A percentile compares a stretch with the other conserved stretches of the same genome.
These are phyloP conservation scores for Crotalus tigris DNA, from an alignment of 2,113 vertebrate genomes.

Conservation along the genomic window DNA sequence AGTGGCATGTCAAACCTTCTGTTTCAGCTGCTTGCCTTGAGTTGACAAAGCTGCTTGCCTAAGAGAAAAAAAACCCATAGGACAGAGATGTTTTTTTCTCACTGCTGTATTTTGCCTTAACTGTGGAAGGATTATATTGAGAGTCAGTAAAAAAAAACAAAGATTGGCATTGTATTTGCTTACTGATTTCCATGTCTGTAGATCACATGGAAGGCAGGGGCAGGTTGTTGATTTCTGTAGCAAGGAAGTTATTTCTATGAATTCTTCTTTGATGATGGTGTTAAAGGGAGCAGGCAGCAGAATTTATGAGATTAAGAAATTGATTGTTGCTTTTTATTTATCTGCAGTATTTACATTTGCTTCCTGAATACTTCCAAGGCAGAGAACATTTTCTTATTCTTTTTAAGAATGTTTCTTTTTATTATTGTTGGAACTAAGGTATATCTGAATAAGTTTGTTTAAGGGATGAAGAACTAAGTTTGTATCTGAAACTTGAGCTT, in stretches of 20 bases:
- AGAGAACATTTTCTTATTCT: background rate
- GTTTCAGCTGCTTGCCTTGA: background rate
- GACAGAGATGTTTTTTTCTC: background rate
- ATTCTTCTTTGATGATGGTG: conserved; percentile 59
- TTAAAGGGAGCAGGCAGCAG: conserved; percentile 50
- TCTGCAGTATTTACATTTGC: background rate
- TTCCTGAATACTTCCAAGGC: background rate
- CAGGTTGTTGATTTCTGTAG: conserved; percentile 53
- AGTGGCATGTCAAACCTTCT: background rate
- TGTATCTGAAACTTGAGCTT: background rate
- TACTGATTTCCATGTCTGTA: conserved; percentile 6
- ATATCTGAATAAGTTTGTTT: background rate
- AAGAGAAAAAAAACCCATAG: background rate
- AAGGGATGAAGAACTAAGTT: background rate
- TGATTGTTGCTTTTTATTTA: background rate
- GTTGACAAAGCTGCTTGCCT: background rate
- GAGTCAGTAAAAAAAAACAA: background rate
- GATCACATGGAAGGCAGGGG: conserved; percentile 15
- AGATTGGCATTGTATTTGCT: background rate
- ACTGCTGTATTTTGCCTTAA: background rate
- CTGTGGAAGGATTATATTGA: background rate
- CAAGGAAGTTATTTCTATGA: conserved; percentile 54
- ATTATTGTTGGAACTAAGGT: background rate
- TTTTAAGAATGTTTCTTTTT: background rate
- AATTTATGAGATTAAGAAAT: conserved; percentile 51